Conservation (phyloP, 1,140 invertebrate genomes). For the Drosophila kurseongensis region DNA sequence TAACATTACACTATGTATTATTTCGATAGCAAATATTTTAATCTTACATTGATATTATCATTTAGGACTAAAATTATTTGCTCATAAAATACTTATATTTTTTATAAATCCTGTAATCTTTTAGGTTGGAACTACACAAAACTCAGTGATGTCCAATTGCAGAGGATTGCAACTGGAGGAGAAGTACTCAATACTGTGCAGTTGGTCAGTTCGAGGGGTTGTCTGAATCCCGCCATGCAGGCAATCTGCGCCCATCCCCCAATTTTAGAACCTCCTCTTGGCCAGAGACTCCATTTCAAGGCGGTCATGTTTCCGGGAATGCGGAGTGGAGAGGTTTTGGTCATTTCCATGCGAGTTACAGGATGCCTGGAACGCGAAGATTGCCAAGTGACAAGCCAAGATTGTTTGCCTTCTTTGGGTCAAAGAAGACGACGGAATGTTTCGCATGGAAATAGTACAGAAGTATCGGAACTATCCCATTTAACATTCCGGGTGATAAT, state of each 20-base stretch:
- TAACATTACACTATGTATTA: too few relatives aligned
- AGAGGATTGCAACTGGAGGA: conserved; percentile 78
- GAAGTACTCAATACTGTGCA: conserved; percentile 85
- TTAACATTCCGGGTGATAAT: conserved; percentile 70
- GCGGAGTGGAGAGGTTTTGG: conserved; percentile 87
- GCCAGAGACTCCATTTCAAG: conserved; percentile 85
- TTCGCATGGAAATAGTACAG: conserved; percentile 25
- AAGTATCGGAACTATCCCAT: conserved; percentile 67
- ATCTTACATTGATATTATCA: too few relatives aligned
- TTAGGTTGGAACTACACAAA: conserved; percentile 88
- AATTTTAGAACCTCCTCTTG: conserved; percentile 79
- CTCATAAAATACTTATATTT: too few relatives aligned
- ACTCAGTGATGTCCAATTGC: conserved; percentile 87
- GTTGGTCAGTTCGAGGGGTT: conserved; percentile 86
- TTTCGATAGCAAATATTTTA: too few relatives aligned
- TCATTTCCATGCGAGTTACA: conserved; percentile 87
- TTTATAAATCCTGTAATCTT: too few relatives aligned
- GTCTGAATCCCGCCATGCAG: conserved; percentile 86
- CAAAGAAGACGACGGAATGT: conserved; percentile 59
- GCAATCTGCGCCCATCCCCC: conserved; percentile 86
- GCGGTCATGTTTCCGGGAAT: conserved; percentile 90
- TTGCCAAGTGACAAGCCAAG: conserved; percentile 83
- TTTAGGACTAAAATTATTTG: too few relatives aligned
- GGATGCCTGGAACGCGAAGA: conserved; percentile 87
- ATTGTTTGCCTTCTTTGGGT: conserved; percentile 49